Conservation (phyloP, 2,797 vertebrate species). For the Enteromius fasciolatus region DNA sequence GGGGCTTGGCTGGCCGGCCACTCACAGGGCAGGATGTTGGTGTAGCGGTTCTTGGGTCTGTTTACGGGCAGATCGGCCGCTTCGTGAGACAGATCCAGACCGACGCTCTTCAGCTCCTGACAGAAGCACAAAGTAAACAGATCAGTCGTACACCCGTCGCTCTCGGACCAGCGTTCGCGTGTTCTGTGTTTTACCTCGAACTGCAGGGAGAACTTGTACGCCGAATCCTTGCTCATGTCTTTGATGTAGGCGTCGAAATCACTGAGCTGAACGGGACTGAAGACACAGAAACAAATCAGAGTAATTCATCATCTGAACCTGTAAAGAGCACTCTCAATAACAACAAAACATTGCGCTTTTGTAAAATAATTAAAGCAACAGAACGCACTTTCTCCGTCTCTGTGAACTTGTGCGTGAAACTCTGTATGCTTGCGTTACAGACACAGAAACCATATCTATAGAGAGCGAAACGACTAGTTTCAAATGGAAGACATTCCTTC, state of each 20-base stretch:
- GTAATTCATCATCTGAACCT: too few species aligned
- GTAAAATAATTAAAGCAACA: too few species aligned
- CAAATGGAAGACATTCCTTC: too few species aligned
- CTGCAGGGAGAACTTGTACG: slow-evolving; percentile 97
- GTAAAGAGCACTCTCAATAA: too few species aligned
- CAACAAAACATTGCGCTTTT: too few species aligned
- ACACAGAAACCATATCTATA: too few species aligned
- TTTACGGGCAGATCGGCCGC: slow-evolving; percentile 93
- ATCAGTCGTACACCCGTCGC: background rate
- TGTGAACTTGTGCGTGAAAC: too few species aligned
- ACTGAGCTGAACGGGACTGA: slow-evolving; percentile 90
- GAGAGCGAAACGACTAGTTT: too few species aligned
- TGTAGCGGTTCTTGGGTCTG: slow-evolving; percentile 96
- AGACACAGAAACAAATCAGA: background rate
- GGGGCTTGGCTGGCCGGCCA: slow-evolving; percentile 27
- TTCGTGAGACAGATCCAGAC: slow-evolving; percentile 90
- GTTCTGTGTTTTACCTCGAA: slow-evolving; percentile 84
- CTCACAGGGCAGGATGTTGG: slow-evolving; percentile 97
- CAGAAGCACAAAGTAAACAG: background rate
- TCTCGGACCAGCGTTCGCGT: background rate
- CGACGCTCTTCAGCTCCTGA: slow-evolving; percentile 92
- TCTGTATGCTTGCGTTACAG: too few species aligned
- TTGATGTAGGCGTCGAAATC: slow-evolving; percentile 94
- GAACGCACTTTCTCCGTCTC: too few species aligned
- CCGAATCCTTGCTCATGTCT: slow-evolving; percentile 97